Evolutionary conservation across 2,797 vertebrate genomes (phyloP).

Genomic region (Avahi laniger): DNA sequence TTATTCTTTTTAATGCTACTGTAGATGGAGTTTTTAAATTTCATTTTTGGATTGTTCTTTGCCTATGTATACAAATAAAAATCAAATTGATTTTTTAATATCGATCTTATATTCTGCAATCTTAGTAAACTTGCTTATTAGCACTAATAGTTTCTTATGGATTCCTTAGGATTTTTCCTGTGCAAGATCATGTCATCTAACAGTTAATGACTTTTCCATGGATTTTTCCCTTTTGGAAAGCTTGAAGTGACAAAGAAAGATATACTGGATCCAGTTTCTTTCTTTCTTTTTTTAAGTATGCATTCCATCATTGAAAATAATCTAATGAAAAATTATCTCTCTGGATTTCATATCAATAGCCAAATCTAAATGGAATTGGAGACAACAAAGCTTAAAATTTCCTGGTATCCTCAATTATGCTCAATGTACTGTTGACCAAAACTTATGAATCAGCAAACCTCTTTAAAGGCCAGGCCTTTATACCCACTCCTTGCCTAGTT

Average conservation of each 20-base stretch:
- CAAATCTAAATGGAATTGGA: not conserved
- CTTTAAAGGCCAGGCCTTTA: not conserved
- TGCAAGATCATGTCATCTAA: not conserved
- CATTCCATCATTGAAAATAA: not conserved
- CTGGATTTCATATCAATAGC: not conserved
- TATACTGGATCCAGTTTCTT: not conserved
- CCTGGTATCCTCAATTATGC: not conserved
- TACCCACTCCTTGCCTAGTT: not conserved
- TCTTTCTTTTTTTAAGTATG: not conserved
- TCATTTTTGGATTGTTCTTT: not conserved
- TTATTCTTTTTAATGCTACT: not conserved
- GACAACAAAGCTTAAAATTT: not conserved
- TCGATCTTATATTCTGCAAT: not conserved
- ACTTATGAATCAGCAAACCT: not conserved
- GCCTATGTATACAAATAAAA: not conserved
- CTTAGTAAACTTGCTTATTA: too few species aligned
- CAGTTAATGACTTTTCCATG: not conserved
- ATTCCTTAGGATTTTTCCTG: not conserved
- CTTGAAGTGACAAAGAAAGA: not conserved
- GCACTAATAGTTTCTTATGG: not conserved
- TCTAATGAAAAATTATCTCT: not conserved
- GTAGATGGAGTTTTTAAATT: not conserved
- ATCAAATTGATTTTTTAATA: not conserved
- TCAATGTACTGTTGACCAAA: not conserved
- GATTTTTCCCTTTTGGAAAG: not conserved